These are phyloP conservation scores for Camelus dromedarius DNA, from an alignment of 2,113 vertebrate genomes.

Conservation along the genomic window DNA sequence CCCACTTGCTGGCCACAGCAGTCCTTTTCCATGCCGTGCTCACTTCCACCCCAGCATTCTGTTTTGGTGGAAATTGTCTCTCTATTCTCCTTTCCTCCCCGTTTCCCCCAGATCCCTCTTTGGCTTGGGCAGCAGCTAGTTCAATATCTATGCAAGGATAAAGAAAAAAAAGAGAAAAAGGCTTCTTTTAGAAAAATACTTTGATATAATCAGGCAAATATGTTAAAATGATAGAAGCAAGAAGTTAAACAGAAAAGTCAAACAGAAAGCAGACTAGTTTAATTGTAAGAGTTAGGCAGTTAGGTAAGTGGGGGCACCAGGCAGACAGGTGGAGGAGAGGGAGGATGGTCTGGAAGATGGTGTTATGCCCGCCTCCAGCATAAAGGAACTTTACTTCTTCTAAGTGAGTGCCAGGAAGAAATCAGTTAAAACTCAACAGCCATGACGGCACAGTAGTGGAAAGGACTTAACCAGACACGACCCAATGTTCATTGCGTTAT, in stretches of 20 bases:
- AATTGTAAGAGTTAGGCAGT: not conserved
- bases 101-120: not conserved
- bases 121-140: not conserved
- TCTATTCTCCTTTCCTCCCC: not conserved
- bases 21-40: not conserved
- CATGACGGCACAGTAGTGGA: no score
- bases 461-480: no score
- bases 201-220: slow-evolving; percentile 4
- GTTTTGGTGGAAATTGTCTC: not conserved
- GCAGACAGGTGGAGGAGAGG: no score
- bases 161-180: not conserved
- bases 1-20: not conserved
- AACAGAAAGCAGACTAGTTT: not conserved
- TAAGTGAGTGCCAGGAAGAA: no score
- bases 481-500: no score
- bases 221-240: not conserved
- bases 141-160: not conserved
- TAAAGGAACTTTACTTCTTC: no score
- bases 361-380: no score
- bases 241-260: not conserved
- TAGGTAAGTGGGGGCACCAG: no score
- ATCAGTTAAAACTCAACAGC: no score
- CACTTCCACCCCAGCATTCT: not conserved
- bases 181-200: not conserved
- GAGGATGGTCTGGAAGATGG: no score